Conservation (phyloP, 2,797 vertebrate species). For the Microctenopoma steveboyesi region DNA sequence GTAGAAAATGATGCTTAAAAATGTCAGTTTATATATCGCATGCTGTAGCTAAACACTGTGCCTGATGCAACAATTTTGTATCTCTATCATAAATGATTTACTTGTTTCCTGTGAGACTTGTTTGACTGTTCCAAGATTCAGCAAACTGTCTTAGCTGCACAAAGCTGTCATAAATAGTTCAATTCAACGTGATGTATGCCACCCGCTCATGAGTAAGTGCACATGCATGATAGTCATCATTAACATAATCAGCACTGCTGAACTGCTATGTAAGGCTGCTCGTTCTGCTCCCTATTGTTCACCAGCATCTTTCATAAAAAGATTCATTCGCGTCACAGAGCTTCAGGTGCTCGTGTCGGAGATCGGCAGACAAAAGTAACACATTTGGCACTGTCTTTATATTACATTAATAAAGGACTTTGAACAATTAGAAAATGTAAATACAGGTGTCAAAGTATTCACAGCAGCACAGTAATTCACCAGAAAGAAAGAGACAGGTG, state of each 20-base stretch:
- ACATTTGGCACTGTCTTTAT: too few relatives aligned
- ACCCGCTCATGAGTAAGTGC: neutral
- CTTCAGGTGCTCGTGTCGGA: too few relatives aligned
- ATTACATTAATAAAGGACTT: too few relatives aligned
- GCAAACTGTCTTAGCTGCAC: neutral
- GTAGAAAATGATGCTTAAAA: neutral
- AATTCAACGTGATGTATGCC: neutral
- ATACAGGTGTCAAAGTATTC: neutral
- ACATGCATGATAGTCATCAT: neutral
- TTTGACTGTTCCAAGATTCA: neutral
- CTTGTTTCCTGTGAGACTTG: neutral
- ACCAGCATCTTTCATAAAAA: too few relatives aligned
- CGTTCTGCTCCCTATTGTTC: too few relatives aligned
- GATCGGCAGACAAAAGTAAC: too few relatives aligned
- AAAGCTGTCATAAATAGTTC: neutral
- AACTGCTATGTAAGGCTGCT: neutral
- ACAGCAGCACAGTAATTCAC: neutral
- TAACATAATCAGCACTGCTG: neutral
- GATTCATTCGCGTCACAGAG: too few relatives aligned
- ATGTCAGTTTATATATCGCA: neutral
- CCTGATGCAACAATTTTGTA: neutral
- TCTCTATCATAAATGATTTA: neutral
- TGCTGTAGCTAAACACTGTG: neutral
- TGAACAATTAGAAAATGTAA: neutral
- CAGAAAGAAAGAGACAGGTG: neutral